Conservation (phyloP, 92 coral and sea anemone species). For the Zoanthus sansibaricus region DNA sequence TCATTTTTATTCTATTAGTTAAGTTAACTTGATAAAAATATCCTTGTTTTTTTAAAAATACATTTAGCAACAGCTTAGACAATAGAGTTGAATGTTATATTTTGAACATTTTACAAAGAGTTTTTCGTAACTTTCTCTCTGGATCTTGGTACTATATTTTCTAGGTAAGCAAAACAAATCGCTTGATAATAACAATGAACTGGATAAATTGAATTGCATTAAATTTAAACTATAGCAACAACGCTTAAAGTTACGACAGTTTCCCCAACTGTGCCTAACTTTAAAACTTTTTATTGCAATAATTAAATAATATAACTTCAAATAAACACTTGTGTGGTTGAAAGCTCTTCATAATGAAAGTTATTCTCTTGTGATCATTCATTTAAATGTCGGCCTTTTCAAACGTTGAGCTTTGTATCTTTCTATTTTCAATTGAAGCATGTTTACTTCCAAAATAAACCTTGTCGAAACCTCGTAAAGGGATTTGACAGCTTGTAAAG, state of each 20-base stretch:
- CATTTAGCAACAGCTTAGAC: too few relatives aligned
- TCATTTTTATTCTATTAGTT: too few relatives aligned
- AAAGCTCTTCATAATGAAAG: not conserved
- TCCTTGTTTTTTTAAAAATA: too few relatives aligned
- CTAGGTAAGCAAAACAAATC: not conserved
- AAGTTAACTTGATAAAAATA: too few relatives aligned
- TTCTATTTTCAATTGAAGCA: constrained; percentile 34
- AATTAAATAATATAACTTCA: not conserved
- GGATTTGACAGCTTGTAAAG: constrained; percentile 38
- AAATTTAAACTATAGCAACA: not conserved
- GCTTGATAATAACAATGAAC: not conserved
- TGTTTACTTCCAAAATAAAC: constrained; percentile 49
- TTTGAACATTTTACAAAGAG: too few relatives aligned
- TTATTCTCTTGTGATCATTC: not conserved
- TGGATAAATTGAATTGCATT: not conserved
- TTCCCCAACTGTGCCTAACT: not conserved
- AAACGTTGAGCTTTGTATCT: not conserved
- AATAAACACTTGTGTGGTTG: not conserved
- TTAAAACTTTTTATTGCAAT: not conserved
- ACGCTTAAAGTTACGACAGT: not conserved
- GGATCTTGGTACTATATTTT: not conserved
- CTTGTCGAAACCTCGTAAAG: constrained; percentile 38
- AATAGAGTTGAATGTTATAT: too few relatives aligned
- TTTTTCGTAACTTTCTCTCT: too few relatives aligned
- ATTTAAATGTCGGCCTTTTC: not conserved